Percentiles rank a stretch among this genome's conserved stretches.
phyloP scores from a whole-genome alignment of 2,797 vertebrate species.

The Enteromius mattozi region DNA sequence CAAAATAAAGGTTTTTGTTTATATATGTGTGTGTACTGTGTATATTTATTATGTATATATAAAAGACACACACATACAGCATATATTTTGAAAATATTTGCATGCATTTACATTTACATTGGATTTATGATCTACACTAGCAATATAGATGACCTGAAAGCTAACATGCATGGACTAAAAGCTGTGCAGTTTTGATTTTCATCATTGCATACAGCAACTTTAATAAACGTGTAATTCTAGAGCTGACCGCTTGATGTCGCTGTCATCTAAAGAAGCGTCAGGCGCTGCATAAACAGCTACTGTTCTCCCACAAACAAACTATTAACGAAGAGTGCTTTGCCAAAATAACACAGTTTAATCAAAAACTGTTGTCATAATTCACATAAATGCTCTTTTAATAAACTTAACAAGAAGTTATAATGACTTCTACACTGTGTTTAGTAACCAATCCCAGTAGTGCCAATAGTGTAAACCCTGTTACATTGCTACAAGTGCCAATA shows the following conservation, averaged over 20 bases:
- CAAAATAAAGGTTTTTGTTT: too few species aligned
- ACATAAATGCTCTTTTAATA: background rate
- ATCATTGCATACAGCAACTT: background rate
- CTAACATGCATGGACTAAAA: background rate
- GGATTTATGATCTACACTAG: background rate
- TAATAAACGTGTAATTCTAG: background rate
- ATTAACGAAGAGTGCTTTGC: background rate
- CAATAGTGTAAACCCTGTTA: background rate
- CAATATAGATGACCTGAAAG: background rate
- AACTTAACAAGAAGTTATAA: background rate
- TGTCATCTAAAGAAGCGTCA: background rate
- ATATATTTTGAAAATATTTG: too few species aligned
- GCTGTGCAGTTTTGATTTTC: background rate
- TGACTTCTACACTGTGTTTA: background rate
- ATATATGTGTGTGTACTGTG: too few species aligned
- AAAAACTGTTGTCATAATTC: background rate
- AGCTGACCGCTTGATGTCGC: constrained; percentile 18
- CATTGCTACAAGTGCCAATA: background rate
- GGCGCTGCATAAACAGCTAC: background rate
- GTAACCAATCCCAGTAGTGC: background rate
- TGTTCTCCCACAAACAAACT: background rate
- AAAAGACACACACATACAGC: too few species aligned
- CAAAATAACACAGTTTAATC: background rate
- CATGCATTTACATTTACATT: background rate
- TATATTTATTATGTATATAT: too few species aligned